Conservation (phyloP, 2,888 invertebrate genomes). For the Ectropis crepuscularia region DNA sequence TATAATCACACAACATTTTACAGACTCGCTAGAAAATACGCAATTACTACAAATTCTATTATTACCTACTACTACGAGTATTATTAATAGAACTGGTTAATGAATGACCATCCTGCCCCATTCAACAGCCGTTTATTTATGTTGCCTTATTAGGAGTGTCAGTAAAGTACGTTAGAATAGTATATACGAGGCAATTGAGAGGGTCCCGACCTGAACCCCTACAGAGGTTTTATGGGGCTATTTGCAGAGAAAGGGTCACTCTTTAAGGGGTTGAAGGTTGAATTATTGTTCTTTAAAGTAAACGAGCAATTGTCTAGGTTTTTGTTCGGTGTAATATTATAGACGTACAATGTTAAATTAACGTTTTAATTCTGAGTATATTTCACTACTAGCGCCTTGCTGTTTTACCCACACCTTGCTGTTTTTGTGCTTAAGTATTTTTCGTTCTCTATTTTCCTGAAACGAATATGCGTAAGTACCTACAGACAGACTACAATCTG, state of each 20-base stretch:
- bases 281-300: background rate
- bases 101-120: constrained; percentile 3
- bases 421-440: no score
- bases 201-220: constrained; percentile 12
- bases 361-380: no score
- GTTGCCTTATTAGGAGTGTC: background rate
- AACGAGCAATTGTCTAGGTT: background rate
- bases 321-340: no score
- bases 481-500: no score
- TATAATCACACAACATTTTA: no score
- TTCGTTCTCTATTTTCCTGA: no score
- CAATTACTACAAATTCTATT: no score
- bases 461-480: no score
- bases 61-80: background rate
- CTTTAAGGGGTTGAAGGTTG: constrained; percentile 1
- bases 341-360: no score
- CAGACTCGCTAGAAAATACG: no score
- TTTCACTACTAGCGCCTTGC: no score
- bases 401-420: no score
- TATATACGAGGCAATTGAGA: constrained; percentile 8
- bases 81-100: constrained; percentile 2
- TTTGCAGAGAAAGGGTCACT: constrained; percentile 6
- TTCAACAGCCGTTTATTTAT: constrained; percentile 4
- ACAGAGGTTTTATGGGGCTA: constrained; percentile 4
- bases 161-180: constrained; percentile 4